Evolutionary conservation across 2,797 vertebrate species (phyloP).

Genomic region (Sebastes taczanowskii): DNA sequence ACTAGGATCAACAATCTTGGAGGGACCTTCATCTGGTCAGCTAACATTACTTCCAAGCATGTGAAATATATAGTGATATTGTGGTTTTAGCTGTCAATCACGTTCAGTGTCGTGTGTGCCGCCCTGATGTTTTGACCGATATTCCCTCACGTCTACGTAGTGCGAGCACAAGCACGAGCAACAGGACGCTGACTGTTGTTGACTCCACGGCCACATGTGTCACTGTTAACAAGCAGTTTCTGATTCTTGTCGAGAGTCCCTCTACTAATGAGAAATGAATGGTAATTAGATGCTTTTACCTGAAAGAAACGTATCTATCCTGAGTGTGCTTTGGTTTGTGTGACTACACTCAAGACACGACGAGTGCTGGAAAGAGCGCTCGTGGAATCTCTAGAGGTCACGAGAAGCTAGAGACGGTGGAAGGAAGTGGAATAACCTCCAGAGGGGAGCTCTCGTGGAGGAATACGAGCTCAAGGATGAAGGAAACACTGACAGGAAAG

Average conservation of each 20-base stretch:
- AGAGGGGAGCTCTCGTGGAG: slow-evolving; percentile 16
- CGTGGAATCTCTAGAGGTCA: slow-evolving; percentile 37
- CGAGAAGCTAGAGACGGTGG: slow-evolving; percentile 34
- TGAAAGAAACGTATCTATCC: neutral
- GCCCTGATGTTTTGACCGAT: too few species aligned
- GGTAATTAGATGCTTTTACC: neutral
- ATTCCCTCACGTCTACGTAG: too few species aligned
- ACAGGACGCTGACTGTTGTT: too few species aligned
- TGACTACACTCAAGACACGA: slow-evolving; percentile 13
- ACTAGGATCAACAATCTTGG: too few species aligned
- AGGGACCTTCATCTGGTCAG: too few species aligned
- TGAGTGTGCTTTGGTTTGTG: slow-evolving; percentile 1
- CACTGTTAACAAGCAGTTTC: too few species aligned
- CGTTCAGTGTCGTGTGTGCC: too few species aligned
- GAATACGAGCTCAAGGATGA: slow-evolving; percentile 30
- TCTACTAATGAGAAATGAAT: neutral
- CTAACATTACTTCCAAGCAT: too few species aligned
- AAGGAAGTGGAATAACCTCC: slow-evolving; percentile 53
- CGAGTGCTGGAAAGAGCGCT: slow-evolving; percentile 19
- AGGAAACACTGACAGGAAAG: slow-evolving; percentile 7
- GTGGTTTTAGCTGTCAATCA: too few species aligned
- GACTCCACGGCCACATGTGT: too few species aligned
- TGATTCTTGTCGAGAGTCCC: neutral
- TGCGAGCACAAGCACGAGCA: too few species aligned
- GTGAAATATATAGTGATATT: too few species aligned